Evolutionary conservation across 2,797 vertebrate genomes (phyloP), one percentile per base, ranked within the genome.

Genomic region (Bradypodion ventrale): DNA sequence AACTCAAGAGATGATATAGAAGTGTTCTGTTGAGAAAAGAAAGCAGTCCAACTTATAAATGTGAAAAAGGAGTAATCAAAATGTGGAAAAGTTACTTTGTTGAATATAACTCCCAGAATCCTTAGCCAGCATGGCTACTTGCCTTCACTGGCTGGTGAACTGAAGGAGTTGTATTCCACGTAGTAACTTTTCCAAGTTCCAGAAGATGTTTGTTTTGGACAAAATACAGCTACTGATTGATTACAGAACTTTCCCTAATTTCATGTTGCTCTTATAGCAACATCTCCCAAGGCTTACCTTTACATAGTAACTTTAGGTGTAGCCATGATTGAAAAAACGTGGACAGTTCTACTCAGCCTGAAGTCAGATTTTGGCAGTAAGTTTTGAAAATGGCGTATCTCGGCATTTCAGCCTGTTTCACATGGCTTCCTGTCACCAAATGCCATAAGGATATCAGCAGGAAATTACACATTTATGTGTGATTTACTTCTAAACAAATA

Each of bases 401-500:
- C 91, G 84, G 88, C 90, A 90, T 91, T 95, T 95, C 97, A 97
- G 96, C 97, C 96, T 97, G 92, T 87, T 93, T 69, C 2, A 82
- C 87, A 94, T 73, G 92, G 96, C 96, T 98, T 98, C 97, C 97
- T 97, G 95, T 96, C 65, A 7, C 93, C 89, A 84, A 95, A 90
- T 91, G 89, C 95, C 96, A 94, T 95, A 93, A 94, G 95, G 95
- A 96, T 96, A 97, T 96, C 95, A 95, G 96, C 97, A 98, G 97
- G 97, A 98, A 96, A 96, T 97, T 97, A 97, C 97, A 97, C 96
- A 97, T 97, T 96, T 96, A 96, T 95, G 90, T 95, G 97, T 96
- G 96, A 98, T 97, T 97, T 97, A 97, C 96, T 97, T 97, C 97
- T 97, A 97, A 98, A 97, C 97, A 98, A 98, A 98, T 97, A 97